Evolutionary conservation across 2,113 vertebrate genomes (phyloP).

Genomic region (Tringa solitaria): DNA sequence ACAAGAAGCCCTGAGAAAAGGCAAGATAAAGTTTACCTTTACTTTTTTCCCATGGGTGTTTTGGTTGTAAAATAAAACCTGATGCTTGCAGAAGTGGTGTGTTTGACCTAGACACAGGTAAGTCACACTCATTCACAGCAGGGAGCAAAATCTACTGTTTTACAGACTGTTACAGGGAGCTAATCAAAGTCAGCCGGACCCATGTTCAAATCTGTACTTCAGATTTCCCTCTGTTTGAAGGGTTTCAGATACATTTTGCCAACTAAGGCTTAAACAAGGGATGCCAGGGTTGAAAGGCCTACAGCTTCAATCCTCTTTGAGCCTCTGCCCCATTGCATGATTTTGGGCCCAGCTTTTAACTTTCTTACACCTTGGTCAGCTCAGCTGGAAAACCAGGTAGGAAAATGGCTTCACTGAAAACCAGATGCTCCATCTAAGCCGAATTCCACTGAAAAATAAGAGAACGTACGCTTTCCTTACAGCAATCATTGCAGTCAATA

Average conservation of each 20-base stretch:
- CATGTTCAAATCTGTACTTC: neutral
- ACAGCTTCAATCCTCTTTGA: neutral
- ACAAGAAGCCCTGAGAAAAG: neutral
- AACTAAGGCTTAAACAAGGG: neutral
- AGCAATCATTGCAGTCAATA: conserved; percentile 8
- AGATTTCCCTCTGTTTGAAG: neutral
- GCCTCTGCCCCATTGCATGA: neutral
- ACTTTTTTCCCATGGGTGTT: neutral
- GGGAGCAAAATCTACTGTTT: neutral
- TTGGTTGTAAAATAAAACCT: neutral
- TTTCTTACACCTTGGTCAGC: neutral
- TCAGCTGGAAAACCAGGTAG: conserved; percentile 40
- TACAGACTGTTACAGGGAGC: neutral
- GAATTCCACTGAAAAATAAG: conserved; percentile 24
- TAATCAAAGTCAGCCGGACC: neutral
- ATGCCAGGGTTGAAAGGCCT: neutral
- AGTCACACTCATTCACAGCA: neutral
- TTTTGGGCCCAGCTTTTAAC: neutral
- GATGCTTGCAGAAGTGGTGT: neutral
- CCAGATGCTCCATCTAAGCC: conserved; percentile 17
- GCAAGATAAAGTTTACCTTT: neutral
- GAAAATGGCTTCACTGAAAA: conserved; percentile 37
- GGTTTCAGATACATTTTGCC: neutral
- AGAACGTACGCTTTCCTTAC: neutral
- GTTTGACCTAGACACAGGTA: neutral